A percentile compares a stretch with the other conserved stretches of the same genome.
Conservation (phyloP, 2,797 vertebrate species). For the Macroramphosus scolopax region DNA sequence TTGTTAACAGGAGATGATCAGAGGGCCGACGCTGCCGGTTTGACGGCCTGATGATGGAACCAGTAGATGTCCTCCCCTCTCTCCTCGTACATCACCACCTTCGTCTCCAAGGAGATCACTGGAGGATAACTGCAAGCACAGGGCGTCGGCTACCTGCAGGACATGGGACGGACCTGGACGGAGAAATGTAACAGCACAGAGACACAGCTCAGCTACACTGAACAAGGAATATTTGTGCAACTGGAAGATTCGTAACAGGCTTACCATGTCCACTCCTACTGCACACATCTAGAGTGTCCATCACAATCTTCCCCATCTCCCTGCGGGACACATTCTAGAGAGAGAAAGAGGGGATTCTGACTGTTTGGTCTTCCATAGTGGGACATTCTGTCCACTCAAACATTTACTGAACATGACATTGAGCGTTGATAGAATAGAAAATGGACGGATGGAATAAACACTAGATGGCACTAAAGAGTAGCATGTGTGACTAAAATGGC, state of each 20-base stretch:
- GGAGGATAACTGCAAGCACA: conserved; percentile 41
- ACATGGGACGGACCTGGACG: conserved; percentile 38
- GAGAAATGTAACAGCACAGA: not conserved
- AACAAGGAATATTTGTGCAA: too few species aligned
- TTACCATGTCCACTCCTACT: conserved; percentile 60
- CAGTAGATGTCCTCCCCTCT: conserved; percentile 23
- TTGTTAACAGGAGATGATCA: conserved; percentile 54
- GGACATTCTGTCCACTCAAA: too few species aligned
- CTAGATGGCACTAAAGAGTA: conserved; percentile 36
- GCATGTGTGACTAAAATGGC: too few species aligned
- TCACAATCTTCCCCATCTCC: conserved; percentile 67
- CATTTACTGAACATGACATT: too few species aligned
- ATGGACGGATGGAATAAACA: too few species aligned
- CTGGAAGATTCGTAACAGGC: not conserved
- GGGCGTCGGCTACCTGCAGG: conserved; percentile 48
- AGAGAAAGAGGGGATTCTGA: not conserved
- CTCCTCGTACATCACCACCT: conserved; percentile 14
- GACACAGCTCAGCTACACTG: not conserved
- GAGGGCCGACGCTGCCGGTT: conserved; percentile 27
- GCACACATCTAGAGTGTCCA: conserved; percentile 68
- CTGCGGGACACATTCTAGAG: conserved; percentile 67
- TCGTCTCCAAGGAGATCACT: conserved; percentile 24
- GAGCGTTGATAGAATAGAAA: too few species aligned
- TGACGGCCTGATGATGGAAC: conserved; percentile 26
- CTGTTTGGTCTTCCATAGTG: not conserved